phyloP scores from a whole-genome alignment of 2,888 invertebrate genomes.

The Muschampia plurimacula region DNA sequence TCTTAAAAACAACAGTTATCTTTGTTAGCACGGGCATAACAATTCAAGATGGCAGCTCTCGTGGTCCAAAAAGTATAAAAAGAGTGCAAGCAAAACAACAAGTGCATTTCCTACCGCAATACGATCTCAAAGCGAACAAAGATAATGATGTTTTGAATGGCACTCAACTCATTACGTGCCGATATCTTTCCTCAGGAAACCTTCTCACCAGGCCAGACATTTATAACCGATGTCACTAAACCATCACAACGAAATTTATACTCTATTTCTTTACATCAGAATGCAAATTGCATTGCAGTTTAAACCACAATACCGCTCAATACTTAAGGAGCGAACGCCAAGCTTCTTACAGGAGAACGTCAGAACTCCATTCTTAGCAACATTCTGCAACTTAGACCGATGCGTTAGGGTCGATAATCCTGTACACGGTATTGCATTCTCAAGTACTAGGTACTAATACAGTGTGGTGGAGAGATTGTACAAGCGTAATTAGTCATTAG shows the following conservation, averaged over 20 bases:
- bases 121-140: conserved; percentile 63
- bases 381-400: conserved; percentile 44
- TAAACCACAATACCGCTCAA: conserved; percentile 66
- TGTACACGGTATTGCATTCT: conserved; percentile 44
- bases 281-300: conserved; percentile 44
- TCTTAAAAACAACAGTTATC: not conserved
- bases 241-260: conserved; percentile 48
- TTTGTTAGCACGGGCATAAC: conserved; percentile 9
- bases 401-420: conserved; percentile 54
- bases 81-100: conserved; percentile 33
- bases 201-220: conserved; percentile 59
- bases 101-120: conserved; percentile 36
- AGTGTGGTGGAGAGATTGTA: conserved; percentile 71
- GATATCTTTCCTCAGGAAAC: conserved; percentile 77
- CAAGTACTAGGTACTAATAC: conserved; percentile 53
- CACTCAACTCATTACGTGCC: conserved; percentile 80
- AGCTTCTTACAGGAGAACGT: conserved; percentile 57
- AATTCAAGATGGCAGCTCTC: conserved; percentile 31
- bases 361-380: conserved; percentile 53
- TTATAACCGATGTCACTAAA: conserved; percentile 52
- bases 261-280: conserved; percentile 32
- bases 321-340: conserved; percentile 76
- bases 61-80: conserved; percentile 34
- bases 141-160: conserved; percentile 81
- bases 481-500: conserved; percentile 83